These are phyloP conservation scores for Elegia similella DNA, from an alignment of 2,888 invertebrate species.

Conservation along the genomic window DNA sequence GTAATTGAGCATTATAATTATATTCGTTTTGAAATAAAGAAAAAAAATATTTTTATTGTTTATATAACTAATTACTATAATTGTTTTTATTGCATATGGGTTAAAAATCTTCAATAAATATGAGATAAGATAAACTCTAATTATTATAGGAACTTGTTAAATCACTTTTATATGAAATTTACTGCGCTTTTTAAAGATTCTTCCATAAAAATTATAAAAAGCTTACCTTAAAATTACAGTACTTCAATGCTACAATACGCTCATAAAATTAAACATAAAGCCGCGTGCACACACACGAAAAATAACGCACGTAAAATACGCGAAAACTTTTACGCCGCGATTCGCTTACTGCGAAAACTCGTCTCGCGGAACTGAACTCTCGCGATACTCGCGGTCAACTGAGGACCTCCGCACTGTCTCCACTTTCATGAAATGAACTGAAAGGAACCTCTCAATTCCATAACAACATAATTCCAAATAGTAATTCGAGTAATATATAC, in stretches of 20 bases:
- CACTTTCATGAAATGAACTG: conserved; percentile 78
- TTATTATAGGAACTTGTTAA: no score
- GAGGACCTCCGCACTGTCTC: conserved; percentile 62
- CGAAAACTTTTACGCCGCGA: conserved; percentile 68
- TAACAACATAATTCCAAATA: conserved; percentile 42
- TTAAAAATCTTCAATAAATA: no score
- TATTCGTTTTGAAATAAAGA: no score
- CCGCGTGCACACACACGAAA: conserved; percentile 23
- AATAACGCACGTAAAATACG: conserved; percentile 25
- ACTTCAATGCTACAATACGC: neutral
- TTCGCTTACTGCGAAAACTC: conserved; percentile 24
- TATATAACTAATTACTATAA: no score
- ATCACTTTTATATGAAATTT: no score
- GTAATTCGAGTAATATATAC: conserved; percentile 23
- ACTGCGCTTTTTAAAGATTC: no score
- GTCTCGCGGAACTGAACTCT: conserved; percentile 44
- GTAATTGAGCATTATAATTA: no score
- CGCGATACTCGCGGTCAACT: conserved; percentile 79
- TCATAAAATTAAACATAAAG: conserved; percentile 14
- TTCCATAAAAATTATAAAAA: neutral
- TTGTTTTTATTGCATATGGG: no score
- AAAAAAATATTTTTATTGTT: no score
- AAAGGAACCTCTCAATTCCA: conserved; percentile 43
- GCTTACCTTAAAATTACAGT: conserved; percentile 8
- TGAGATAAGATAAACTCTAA: no score